Evolutionary conservation across 2,113 vertebrate genomes (phyloP).

Genomic region (Entomyzon cyanotis): DNA sequence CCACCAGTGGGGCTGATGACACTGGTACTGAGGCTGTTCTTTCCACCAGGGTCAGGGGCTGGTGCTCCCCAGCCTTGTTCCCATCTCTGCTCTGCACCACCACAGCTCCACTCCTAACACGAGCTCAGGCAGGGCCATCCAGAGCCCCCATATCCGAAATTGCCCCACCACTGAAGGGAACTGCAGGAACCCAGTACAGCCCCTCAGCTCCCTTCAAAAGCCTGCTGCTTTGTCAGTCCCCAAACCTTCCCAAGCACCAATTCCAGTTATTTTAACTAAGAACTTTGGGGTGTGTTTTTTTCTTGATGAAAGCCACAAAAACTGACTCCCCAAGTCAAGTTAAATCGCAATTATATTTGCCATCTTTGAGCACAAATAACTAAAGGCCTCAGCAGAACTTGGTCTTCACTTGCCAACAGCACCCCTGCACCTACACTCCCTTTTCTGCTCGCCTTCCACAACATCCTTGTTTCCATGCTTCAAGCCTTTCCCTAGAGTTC

Average conservation of each 20-base stretch:
- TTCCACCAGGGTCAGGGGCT: fast-evolving
- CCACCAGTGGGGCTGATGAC: fast-evolving
- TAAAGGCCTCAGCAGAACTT: not conserved
- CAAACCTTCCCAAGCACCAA: not conserved
- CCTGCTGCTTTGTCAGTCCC: not conserved
- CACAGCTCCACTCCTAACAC: not conserved
- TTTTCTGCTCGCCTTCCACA: not conserved
- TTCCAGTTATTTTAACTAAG: not conserved
- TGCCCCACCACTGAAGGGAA: not conserved
- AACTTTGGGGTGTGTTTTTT: not conserved
- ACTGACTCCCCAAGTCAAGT: not conserved
- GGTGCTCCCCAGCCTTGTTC: not conserved
- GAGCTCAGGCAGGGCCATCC: not conserved
- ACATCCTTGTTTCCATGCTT: not conserved
- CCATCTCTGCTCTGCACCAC: not conserved
- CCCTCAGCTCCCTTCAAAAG: not conserved
- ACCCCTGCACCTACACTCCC: not conserved
- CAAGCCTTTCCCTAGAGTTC: not conserved
- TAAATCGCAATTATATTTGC: not conserved
- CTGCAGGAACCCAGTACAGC: not conserved
- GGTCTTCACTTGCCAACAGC: not conserved
- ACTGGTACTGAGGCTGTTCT: not conserved
- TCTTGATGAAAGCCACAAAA: not conserved
- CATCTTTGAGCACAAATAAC: not conserved
- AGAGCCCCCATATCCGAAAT: not conserved